These are phyloP conservation scores for Hoplodrina blanda DNA, from an alignment of 2,888 invertebrate genomes.

Conservation along the genomic window DNA sequence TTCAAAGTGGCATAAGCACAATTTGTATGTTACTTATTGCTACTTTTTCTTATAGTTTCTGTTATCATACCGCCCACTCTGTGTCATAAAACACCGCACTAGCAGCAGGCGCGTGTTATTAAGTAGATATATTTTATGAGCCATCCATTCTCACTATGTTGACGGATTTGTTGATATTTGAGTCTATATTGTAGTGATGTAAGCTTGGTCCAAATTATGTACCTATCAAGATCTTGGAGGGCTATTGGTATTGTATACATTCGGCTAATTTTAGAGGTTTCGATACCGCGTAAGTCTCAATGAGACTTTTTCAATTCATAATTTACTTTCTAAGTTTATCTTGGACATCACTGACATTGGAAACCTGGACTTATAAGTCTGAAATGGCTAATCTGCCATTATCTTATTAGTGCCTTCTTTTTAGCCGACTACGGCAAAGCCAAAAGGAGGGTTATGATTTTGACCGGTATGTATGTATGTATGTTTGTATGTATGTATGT, in stretches of 20 bases:
- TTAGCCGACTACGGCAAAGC: too few species aligned
- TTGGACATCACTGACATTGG: too few species aligned
- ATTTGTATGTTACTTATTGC: not conserved
- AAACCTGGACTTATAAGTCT: too few species aligned
- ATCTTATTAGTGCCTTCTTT: too few species aligned
- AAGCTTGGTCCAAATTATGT: not conserved
- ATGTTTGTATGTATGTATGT: too few species aligned
- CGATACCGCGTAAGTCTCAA: too few species aligned
- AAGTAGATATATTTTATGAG: conserved; percentile 45
- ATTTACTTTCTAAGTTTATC: too few species aligned
- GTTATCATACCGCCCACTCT: conserved; percentile 40
- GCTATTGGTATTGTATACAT: not conserved
- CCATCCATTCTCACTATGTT: conserved; percentile 7
- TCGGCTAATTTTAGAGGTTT: too few species aligned
- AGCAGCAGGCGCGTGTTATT: conserved; percentile 37
- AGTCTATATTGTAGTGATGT: not conserved
- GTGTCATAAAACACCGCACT: conserved; percentile 35
- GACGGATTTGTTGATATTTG: conserved; percentile 7
- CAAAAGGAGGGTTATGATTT: too few species aligned
- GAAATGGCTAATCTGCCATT: too few species aligned
- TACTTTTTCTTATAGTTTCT: not conserved
- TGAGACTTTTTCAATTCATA: too few species aligned
- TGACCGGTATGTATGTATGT: too few species aligned
- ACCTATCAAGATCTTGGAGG: not conserved
- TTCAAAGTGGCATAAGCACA: not conserved